Percentiles rank a stretch among this genome's conserved stretches.
phyloP scores from a whole-genome alignment of 2,113 vertebrate genomes.

The Hippopotamus amphibius region DNA sequence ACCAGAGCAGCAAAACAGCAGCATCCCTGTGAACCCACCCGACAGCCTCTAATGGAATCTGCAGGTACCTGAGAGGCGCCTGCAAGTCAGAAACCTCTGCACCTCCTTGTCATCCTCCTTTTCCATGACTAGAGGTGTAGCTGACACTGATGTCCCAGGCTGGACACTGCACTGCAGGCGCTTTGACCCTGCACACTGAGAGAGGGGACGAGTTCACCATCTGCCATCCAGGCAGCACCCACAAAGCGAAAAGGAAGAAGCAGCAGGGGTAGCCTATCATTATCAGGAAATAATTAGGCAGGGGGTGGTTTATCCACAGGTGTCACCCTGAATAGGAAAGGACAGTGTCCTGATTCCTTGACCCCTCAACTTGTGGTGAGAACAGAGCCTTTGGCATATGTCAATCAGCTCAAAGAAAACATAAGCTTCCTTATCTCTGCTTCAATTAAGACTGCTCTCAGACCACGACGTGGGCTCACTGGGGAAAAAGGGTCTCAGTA shows the following conservation, averaged over 20 bases:
- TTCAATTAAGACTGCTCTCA: background rate
- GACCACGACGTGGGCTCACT: fast-evolving
- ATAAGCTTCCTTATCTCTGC: background rate
- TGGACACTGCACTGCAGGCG: no score
- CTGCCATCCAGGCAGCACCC: background rate
- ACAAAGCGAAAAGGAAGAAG: background rate
- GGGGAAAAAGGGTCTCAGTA: background rate
- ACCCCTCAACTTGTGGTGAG: background rate
- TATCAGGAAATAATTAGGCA: background rate
- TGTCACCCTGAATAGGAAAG: background rate
- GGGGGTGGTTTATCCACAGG: background rate
- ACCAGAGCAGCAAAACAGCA: background rate
- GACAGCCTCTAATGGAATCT: background rate
- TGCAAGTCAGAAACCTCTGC: background rate
- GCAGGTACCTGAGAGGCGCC: background rate
- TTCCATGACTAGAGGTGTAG: no score
- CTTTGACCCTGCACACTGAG: background rate
- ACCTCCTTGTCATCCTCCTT: background rate
- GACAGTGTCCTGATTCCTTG: background rate
- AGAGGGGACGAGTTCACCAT: fast-evolving
- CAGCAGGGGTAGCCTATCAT: background rate
- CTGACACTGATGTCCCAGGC: background rate
- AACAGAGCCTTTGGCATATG: background rate
- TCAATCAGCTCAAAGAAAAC: background rate
- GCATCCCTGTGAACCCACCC: fast-evolving